Evolutionary conservation across 2,113 vertebrate species (phyloP).

Genomic region (Alces alces): DNA sequence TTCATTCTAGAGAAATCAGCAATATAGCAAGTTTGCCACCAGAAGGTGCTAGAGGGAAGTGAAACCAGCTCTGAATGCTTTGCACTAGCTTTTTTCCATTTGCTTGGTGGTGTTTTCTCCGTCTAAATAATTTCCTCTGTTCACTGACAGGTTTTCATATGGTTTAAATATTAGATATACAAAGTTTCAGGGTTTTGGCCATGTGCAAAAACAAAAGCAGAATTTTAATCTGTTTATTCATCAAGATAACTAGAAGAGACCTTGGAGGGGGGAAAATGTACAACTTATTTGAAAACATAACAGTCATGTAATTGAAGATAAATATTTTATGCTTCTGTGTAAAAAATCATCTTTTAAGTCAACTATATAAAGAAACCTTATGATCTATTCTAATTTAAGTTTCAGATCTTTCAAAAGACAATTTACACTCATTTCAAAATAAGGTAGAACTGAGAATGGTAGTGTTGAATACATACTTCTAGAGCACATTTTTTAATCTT

Average conservation of each 20-base stretch:
- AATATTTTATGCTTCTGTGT: neutral
- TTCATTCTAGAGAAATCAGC: neutral
- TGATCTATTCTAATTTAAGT: neutral
- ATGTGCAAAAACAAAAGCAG: neutral
- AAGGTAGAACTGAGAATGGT: neutral
- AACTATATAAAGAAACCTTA: neutral
- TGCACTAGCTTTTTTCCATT: neutral
- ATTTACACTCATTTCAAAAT: neutral
- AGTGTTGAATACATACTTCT: neutral
- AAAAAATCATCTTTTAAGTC: neutral
- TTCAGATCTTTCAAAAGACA: neutral
- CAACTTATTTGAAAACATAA: neutral
- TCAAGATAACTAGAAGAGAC: neutral
- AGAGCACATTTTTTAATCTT: neutral
- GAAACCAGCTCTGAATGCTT: neutral
- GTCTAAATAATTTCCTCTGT: neutral
- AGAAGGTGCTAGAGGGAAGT: conserved; percentile 55
- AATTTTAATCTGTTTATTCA: neutral
- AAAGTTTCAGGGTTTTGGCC: neutral
- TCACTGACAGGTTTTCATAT: neutral
- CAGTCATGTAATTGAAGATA: neutral
- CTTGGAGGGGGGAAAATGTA: neutral
- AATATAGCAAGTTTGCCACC: conserved; percentile 23
- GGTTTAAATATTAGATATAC: neutral
- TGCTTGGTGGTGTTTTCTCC: neutral